Percentiles rank a stretch among this genome's conserved stretches.
Conservation (phyloP, 2,888 invertebrate species). For the Cataglyphis rosenhaueri region DNA sequence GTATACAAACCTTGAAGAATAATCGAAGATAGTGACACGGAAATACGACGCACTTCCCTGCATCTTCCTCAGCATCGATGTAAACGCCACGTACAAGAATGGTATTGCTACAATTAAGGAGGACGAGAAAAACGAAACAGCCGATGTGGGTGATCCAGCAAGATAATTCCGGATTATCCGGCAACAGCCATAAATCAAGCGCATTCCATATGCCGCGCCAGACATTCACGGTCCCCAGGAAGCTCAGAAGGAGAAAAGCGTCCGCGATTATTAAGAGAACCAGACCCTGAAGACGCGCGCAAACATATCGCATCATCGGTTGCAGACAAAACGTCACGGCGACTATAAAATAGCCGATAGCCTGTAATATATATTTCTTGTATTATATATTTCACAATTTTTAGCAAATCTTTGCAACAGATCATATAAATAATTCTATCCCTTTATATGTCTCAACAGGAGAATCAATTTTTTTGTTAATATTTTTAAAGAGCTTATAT, state of each 20-base stretch:
- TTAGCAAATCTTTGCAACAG: not conserved
- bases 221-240: constrained; percentile 93
- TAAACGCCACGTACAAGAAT: constrained; percentile 94
- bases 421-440: not conserved
- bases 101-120: constrained; percentile 95
- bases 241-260: constrained; percentile 91
- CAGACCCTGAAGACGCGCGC: constrained; percentile 89
- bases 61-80: constrained; percentile 94
- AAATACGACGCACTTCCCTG: constrained; percentile 93
- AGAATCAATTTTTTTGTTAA: not conserved
- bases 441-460: too few species aligned
- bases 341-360: constrained; percentile 91
- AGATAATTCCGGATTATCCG: constrained; percentile 91
- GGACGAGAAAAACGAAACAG: constrained; percentile 90
- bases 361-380: constrained; percentile 85
- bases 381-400: not conserved
- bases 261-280: constrained; percentile 91
- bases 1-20: constrained; percentile 88
- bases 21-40: constrained; percentile 93
- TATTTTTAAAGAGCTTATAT: not conserved
- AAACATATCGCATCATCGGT: constrained; percentile 90
- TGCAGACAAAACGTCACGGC: constrained; percentile 91
- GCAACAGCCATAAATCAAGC: constrained; percentile 90
- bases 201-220: constrained; percentile 96
- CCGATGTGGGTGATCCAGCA: constrained; percentile 93